phyloP scores from a whole-genome alignment of 2,888 invertebrate species.

The Patella caerulea region DNA sequence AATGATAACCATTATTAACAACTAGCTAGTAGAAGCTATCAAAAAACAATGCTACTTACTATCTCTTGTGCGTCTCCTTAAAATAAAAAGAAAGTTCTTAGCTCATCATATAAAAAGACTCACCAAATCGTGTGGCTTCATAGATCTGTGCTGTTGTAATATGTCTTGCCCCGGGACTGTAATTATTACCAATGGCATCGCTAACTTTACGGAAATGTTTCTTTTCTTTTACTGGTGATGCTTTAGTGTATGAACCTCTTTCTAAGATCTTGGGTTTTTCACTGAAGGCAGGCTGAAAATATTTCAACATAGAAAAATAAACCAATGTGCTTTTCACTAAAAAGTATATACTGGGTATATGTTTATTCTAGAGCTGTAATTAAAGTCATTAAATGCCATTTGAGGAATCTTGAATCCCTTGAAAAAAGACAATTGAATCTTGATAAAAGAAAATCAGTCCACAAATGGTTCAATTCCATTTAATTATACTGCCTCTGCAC shows the following conservation, averaged over 20 bases:
- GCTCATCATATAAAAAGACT: slow-evolving; percentile 27
- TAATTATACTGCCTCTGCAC: no score
- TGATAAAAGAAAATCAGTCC: no score
- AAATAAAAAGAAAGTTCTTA: neutral
- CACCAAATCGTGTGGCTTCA: slow-evolving; percentile 61
- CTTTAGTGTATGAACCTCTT: slow-evolving; percentile 66
- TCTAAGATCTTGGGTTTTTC: slow-evolving; percentile 66
- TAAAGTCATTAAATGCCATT: no score
- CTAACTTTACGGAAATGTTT: slow-evolving; percentile 64
- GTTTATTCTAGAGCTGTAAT: no score
- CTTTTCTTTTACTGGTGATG: slow-evolving; percentile 68
- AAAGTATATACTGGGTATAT: no score
- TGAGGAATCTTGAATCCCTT: no score
- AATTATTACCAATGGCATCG: slow-evolving; percentile 70
- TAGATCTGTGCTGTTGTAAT: slow-evolving; percentile 67
- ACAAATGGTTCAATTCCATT: no score
- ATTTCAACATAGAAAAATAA: neutral
- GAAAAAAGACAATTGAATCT: no score
- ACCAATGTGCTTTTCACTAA: neutral
- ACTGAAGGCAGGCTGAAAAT: slow-evolving; percentile 63
- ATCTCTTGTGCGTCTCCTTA: no score
- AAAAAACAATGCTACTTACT: no score
- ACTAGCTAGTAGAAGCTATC: neutral
- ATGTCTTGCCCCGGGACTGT: slow-evolving; percentile 65
- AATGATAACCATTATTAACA: neutral